phyloP scores from a whole-genome alignment of 1,140 invertebrate species.

The Zaprionus vittiger region DNA sequence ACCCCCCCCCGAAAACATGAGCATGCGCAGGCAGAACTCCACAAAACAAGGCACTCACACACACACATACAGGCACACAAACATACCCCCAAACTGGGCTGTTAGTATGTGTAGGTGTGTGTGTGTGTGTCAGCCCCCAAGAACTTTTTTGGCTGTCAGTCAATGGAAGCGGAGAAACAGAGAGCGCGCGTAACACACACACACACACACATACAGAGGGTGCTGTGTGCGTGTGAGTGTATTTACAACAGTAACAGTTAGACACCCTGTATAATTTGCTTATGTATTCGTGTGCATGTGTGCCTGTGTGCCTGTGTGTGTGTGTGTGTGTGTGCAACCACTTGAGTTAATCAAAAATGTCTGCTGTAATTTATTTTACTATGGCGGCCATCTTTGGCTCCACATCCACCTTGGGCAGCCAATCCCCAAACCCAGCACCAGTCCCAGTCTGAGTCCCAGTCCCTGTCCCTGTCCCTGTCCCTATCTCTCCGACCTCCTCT shows the following conservation, averaged over 20 bases:
- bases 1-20: conserved; percentile 49
- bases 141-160: conserved; percentile 81
- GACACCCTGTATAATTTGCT: conserved; percentile 64
- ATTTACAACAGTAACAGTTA: conserved; percentile 37
- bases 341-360: conserved; percentile 83
- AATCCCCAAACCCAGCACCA: background rate
- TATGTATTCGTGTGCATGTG: conserved; percentile 21
- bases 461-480: background rate
- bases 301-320: conserved; percentile 19
- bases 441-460: background rate
- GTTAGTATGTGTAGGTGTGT: conserved; percentile 7
- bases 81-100: conserved; percentile 70
- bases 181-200: conserved; percentile 55
- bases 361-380: conserved; percentile 83
- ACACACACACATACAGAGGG: background rate
- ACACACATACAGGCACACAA: conserved; percentile 46
- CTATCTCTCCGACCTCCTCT: background rate
- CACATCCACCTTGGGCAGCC: conserved; percentile 30
- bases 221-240: conserved; percentile 17
- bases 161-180: conserved; percentile 72
- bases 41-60: conserved; percentile 60
- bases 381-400: conserved; percentile 77
- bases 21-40: conserved; percentile 77
- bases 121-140: conserved; percentile 66
- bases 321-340: conserved; percentile 76